A percentile compares a stretch with the other conserved stretches of the same genome.
phyloP scores from a whole-genome alignment of 2,797 vertebrate species.

The Pelochelys cantorii region DNA sequence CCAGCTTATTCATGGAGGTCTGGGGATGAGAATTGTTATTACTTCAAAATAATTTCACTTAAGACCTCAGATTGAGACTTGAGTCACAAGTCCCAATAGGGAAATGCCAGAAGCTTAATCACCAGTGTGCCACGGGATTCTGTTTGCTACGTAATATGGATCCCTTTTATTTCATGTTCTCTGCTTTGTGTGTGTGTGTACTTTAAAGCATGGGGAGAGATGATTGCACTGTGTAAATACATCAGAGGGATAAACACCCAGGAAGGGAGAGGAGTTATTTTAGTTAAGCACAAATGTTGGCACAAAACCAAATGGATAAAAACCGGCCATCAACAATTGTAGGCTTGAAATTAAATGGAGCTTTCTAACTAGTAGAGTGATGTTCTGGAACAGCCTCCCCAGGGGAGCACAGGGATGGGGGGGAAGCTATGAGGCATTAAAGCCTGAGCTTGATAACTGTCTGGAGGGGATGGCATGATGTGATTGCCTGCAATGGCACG shows the following conservation, averaged over 20 bases:
- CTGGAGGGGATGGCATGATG: no score
- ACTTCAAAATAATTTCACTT: constrained; percentile 33
- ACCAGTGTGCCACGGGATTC: not conserved
- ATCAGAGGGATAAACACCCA: no score
- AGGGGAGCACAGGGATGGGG: not conserved
- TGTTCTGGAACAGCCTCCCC: not conserved
- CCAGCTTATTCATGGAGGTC: not conserved
- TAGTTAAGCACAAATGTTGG: no score
- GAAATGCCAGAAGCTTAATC: not conserved
- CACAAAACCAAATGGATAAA: no score
- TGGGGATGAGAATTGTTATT: not conserved
- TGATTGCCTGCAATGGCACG: not conserved
- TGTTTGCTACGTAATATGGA: not conserved
- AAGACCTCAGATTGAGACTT: not conserved
- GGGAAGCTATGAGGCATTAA: not conserved
- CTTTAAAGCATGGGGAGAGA: not conserved
- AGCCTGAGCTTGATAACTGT: not conserved
- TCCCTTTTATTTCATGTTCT: not conserved
- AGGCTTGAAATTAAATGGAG: no score
- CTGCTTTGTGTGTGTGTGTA: accelerated
- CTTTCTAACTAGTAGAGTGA: not conserved
- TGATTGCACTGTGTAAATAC: no score
- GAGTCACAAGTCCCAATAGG: not conserved
- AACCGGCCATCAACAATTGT: no score
- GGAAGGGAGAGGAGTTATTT: no score